phyloP scores from a whole-genome alignment of 2,113 vertebrate genomes.

The Python bivittatus region DNA sequence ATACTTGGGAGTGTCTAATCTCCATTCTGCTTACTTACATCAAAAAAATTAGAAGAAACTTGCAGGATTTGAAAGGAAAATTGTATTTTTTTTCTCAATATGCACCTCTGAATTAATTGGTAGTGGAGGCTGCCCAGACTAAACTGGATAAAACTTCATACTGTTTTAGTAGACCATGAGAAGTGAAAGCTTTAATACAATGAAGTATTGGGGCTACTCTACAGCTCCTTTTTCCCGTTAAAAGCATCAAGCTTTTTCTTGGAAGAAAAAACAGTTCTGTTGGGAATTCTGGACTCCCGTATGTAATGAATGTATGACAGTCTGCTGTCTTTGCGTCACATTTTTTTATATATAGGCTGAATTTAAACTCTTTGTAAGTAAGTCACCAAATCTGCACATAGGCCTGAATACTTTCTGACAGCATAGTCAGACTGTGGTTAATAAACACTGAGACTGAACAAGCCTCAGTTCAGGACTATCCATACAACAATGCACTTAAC shows the following conservation, averaged over 20 bases:
- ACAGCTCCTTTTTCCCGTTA: too few species aligned
- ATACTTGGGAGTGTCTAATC: neutral
- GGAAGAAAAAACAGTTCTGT: too few species aligned
- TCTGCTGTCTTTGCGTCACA: slow-evolving; percentile 1
- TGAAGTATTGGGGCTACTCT: too few species aligned
- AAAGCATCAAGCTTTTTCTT: too few species aligned
- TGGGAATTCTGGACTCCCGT: too few species aligned
- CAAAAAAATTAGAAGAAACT: neutral
- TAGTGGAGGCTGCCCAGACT: neutral
- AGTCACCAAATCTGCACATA: slow-evolving; percentile 43
- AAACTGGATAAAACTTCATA: neutral
- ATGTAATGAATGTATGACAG: neutral
- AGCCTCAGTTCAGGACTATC: slow-evolving; percentile 58
- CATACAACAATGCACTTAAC: slow-evolving; percentile 40
- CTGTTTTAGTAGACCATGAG: too few species aligned
- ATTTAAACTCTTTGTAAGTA: slow-evolving; percentile 30
- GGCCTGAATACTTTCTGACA: slow-evolving; percentile 52
- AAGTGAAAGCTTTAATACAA: too few species aligned
- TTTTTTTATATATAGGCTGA: neutral
- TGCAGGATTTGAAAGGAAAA: neutral
- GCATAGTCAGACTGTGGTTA: slow-evolving; percentile 52
- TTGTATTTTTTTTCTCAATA: neutral
- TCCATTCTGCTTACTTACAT: neutral
- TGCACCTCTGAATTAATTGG: neutral
- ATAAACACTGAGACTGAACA: slow-evolving; percentile 63